Percentiles rank a stretch among this genome's conserved stretches.
phyloP scores from a whole-genome alignment of 2,797 vertebrate genomes.

The Ceyx erithaca region DNA sequence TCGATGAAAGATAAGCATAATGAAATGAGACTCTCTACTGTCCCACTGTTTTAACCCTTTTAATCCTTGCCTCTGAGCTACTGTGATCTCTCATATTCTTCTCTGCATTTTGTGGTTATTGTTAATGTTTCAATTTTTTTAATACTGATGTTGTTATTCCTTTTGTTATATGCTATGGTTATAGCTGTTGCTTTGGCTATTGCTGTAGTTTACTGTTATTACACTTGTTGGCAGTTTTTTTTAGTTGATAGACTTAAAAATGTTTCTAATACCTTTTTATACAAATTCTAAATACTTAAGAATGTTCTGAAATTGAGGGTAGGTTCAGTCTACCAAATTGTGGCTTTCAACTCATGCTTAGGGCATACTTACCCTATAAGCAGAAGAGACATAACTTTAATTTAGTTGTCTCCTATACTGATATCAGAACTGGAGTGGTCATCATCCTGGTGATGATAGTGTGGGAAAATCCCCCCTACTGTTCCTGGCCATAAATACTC shows the following conservation, averaged over 20 bases:
- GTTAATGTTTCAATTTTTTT: background rate
- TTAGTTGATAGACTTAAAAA: background rate
- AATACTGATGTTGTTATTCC: background rate
- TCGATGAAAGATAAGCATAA: slow-evolving; percentile 20
- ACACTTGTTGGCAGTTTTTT: background rate
- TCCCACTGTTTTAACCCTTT: slow-evolving; percentile 19
- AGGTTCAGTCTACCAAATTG: background rate
- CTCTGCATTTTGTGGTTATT: background rate
- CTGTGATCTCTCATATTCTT: background rate
- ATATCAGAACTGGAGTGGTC: background rate
- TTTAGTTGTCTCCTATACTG: background rate
- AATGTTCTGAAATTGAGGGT: background rate
- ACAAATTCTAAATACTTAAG: background rate
- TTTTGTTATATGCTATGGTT: background rate
- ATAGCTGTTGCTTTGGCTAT: background rate
- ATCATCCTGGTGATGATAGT: background rate
- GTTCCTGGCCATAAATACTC: background rate
- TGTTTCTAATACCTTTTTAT: background rate
- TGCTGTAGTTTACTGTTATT: background rate
- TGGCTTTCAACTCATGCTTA: background rate
- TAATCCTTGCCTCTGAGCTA: background rate
- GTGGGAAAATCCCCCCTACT: rapidly evolving
- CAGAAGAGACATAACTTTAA: background rate
- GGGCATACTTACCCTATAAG: background rate
- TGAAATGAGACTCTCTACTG: background rate